Conservation (phyloP, 1,140 invertebrate genomes). For the Caenorhabditis brenneri region DNA sequence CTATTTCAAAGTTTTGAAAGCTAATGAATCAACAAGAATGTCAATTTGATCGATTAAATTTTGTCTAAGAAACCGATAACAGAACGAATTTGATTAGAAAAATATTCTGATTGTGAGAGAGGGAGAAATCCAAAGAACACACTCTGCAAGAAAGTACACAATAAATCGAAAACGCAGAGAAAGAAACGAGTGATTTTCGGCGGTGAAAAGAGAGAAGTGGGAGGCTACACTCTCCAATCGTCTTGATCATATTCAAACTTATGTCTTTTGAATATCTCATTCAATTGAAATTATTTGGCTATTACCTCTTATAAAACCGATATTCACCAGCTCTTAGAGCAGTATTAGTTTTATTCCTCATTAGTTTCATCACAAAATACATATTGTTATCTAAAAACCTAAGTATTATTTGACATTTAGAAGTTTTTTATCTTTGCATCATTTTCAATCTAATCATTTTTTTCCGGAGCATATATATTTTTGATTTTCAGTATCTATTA, state of each 20-base stretch:
- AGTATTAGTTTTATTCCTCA: too few species aligned
- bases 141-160: neutral
- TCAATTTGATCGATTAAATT: too few species aligned
- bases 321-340: too few species aligned
- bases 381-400: neutral
- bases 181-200: constrained; percentile 27
- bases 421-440: neutral
- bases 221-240: constrained; percentile 11
- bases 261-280: neutral
- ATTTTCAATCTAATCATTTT: too few species aligned
- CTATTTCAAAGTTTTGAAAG: too few species aligned
- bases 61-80: too few species aligned
- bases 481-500: too few species aligned
- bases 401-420: neutral
- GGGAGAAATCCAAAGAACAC: neutral
- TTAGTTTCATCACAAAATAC: neutral
- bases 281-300: neutral
- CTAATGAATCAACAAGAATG: too few species aligned
- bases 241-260: neutral
- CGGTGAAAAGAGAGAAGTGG: neutral
- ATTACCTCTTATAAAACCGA: too few species aligned
- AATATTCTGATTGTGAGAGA: neutral
- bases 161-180: neutral
- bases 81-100: neutral
- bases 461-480: too few species aligned